Conservation (phyloP, 2,113 vertebrate species). For the Clarias gariepinus region DNA sequence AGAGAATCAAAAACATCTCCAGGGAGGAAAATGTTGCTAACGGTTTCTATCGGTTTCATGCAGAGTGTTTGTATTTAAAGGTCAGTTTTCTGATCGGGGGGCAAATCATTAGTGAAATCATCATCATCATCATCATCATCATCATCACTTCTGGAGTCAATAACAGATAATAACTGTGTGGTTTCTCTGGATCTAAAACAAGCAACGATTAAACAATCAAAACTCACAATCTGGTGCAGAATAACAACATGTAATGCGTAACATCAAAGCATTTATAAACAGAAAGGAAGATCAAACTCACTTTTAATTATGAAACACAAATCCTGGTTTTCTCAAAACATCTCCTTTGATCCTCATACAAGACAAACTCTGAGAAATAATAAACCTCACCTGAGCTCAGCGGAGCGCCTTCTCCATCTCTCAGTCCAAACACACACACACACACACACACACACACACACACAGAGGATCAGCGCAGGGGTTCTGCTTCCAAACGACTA, state of each 20-base stretch:
- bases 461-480: not conserved
- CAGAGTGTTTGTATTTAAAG: not conserved
- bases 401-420: conserved; percentile 12
- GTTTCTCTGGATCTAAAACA: not conserved
- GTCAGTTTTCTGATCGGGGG: not conserved
- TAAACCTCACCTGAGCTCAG: conserved; percentile 10
- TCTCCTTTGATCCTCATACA: not conserved
- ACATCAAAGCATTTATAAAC: not conserved
- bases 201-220: not conserved
- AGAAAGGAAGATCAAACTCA: not conserved
- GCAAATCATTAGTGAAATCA: not conserved
- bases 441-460: too few relatives aligned
- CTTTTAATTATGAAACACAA: not conserved
- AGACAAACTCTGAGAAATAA: not conserved
- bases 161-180: not conserved
- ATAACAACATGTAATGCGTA: not conserved
- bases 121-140: too few relatives aligned
- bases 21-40: not conserved
- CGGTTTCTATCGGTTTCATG: not conserved
- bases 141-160: not conserved
- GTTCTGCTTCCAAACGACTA: not conserved
- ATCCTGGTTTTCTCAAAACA: not conserved
- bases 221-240: not conserved
- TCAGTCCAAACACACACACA: not conserved
- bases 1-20: not conserved